Evolutionary conservation across 2,113 vertebrate species (phyloP).

Genomic region (Oncorhynchus masou): DNA sequence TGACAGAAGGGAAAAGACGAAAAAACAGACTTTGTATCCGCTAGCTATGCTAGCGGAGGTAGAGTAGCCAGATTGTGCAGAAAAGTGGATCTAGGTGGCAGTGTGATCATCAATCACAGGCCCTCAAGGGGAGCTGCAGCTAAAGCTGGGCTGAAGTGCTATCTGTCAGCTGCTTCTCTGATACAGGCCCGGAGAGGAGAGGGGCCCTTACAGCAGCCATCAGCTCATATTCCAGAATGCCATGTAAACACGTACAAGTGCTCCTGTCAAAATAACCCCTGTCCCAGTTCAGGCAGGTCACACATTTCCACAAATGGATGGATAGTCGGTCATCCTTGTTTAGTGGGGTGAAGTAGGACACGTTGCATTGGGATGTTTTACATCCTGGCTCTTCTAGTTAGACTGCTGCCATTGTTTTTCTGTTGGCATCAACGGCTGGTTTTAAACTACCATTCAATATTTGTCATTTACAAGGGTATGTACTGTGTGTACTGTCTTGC

Average conservation of each 20-base stretch:
- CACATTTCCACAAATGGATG: conserved; percentile 28
- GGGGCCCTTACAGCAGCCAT: conserved; percentile 67
- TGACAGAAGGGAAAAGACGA: conserved; percentile 22
- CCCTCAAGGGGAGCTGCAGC: conserved; percentile 76
- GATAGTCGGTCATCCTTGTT: too few relatives aligned
- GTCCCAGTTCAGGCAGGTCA: conserved; percentile 51
- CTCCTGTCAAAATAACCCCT: conserved; percentile 50
- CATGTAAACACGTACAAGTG: conserved; percentile 75
- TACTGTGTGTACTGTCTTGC: conserved; percentile 11
- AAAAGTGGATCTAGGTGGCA: conserved; percentile 76
- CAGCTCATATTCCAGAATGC: conserved; percentile 63
- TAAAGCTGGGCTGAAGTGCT: conserved; percentile 79
- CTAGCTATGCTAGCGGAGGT: conserved; percentile 53
- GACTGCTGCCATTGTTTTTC: conserved; percentile 22
- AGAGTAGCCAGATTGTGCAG: conserved; percentile 68
- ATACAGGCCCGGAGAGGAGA: conserved; percentile 57
- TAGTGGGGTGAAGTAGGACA: conserved; percentile 13
- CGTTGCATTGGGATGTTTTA: not conserved
- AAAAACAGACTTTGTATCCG: conserved; percentile 15
- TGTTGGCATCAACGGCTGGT: conserved; percentile 25
- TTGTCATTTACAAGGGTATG: conserved; percentile 43
- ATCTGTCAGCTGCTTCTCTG: conserved; percentile 77
- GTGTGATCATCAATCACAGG: conserved; percentile 79
- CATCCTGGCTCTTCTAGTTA: not conserved
- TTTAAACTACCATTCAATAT: conserved; percentile 14